Evolutionary conservation across 1,140 invertebrate species (phyloP), one percentile per base, ranked within the genome.

Genomic region (Hylaeus anthracinus): DNA sequence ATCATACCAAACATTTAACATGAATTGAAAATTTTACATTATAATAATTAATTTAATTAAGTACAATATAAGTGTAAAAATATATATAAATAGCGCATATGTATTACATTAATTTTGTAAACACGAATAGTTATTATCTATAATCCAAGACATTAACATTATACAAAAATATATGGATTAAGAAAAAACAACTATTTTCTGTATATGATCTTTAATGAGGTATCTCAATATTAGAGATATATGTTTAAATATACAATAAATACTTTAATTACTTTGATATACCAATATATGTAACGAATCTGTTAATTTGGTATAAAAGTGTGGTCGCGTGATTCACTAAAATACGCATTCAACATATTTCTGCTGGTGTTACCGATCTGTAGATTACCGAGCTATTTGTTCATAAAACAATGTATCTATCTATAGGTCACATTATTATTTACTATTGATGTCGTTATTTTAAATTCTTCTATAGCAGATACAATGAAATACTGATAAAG

Each of bases 101-200:
- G 9, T 39, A 63, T 64, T 26, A 15, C 26, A 26, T 37, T 60
- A 2, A 51, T 1, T 69, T 37, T 26, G 15, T 12, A 1, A 60
- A 48, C 45, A 15, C 41, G 3, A 9, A 60, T 51, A 69, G 3
- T n/a, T 65, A 45, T 26, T 79, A 56, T 55, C 26, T 65, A 72
- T 26, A 58, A 64, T 55, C 10, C 41, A 58, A 67, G 0, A 64
- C 45, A 43, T 8, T 56, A 58, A 63, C 6, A 53, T 26, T 65
- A 45, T 84, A 84, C 48, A 80, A 85, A 84, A 84, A 85, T 84
- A 80, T 71, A 71, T 61, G 5, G n/a, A 48, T 48, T 60, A 76
- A 58, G n/a, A n/a, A 15, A 12, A 67, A 65, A 55, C 15, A 75
- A 75, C 3, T 39, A 41, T 69, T 69, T 37, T 67, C 9, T 45